These are phyloP conservation scores for Mactromeris polynyma DNA, from an alignment of 2,888 invertebrate genomes.

Conservation along the genomic window DNA sequence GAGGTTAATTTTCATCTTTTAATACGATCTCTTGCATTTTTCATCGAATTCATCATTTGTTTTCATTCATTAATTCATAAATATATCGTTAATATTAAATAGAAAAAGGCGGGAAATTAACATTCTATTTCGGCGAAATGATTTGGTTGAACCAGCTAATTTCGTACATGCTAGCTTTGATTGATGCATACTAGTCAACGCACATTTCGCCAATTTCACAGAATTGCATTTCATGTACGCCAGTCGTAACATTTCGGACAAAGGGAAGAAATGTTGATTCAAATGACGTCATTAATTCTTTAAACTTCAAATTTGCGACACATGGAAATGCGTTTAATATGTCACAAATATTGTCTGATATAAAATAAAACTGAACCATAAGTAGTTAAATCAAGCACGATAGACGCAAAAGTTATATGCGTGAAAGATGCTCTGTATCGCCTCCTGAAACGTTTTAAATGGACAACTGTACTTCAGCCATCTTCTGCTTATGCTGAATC, in stretches of 20 bases:
- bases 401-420: no score
- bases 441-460: no score
- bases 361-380: no score
- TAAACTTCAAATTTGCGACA: no score
- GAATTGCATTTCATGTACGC: not conserved
- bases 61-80: constrained; percentile 17
- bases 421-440: no score
- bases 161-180: constrained; percentile 33
- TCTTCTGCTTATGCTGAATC: no score
- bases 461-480: no score
- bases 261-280: no score
- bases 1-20: constrained; percentile 36
- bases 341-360: no score
- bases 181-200: not conserved
- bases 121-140: constrained; percentile 36
- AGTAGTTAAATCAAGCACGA: no score
- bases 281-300: no score
- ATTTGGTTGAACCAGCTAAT: constrained; percentile 53
- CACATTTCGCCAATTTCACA: not conserved
- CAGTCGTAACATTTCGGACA: not conserved
- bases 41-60: constrained; percentile 5
- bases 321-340: no score
- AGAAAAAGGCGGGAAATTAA: constrained; percentile 44
- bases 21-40: constrained; percentile 42
- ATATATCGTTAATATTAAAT: constrained; percentile 16